A percentile compares a stretch with the other conserved stretches of the same genome.
Conservation (phyloP, 2,797 vertebrate genomes). For the Numenius phaeopus region DNA sequence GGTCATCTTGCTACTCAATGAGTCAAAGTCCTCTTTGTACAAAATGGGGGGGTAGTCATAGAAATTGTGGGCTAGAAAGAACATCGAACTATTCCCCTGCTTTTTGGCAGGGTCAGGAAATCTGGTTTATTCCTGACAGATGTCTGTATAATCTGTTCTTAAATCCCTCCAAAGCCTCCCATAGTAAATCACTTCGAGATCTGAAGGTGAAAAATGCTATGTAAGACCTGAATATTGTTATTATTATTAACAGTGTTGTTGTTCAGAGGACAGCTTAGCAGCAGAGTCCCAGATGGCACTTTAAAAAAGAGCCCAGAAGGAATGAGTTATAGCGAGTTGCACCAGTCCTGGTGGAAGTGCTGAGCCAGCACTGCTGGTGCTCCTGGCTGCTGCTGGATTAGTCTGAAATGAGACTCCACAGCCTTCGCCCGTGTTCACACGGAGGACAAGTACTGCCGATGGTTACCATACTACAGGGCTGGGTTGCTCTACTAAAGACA, state of each 20-base stretch:
- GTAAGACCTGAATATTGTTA: conserved; percentile 67
- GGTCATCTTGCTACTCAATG: neutral
- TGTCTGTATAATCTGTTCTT: conserved; percentile 61
- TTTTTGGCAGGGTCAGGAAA: conserved; percentile 53
- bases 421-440: neutral
- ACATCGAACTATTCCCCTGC: neutral
- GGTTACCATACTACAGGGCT: neutral
- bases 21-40: neutral
- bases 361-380: conserved; percentile 31
- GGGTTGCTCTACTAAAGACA: neutral
- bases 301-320: conserved; percentile 57
- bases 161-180: conserved; percentile 51
- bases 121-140: conserved; percentile 71
- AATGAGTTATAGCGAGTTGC: neutral
- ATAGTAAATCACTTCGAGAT: conserved; percentile 57
- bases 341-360: neutral
- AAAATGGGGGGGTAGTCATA: neutral
- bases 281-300: conserved; percentile 41
- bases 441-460: neutral
- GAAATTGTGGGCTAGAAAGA: conserved; percentile 18
- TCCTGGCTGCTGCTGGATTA: conserved; percentile 27
- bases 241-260: conserved; percentile 58
- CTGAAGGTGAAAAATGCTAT: conserved; percentile 61
- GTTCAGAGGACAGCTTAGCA: conserved; percentile 62
- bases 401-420: conserved; percentile 28